phyloP scores from a whole-genome alignment of 1,140 invertebrate species.

The Procambarus clarkii region DNA sequence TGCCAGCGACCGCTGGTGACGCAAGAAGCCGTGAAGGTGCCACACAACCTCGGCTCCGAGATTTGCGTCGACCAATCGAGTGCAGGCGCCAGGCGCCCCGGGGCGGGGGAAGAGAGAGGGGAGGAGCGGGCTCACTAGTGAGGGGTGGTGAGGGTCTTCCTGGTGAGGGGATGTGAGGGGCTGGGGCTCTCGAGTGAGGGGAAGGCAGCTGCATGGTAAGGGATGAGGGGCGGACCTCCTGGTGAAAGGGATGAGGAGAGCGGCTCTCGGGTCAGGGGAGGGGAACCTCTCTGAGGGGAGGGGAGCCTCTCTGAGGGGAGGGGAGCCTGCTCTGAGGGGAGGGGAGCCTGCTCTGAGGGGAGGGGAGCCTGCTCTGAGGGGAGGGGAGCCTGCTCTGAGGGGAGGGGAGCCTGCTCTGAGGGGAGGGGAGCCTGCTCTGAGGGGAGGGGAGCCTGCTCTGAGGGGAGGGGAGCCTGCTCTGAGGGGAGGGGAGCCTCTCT shows the following conservation, averaged over 20 bases:
- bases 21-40: neutral
- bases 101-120: neutral
- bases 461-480: no score
- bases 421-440: no score
- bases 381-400: no score
- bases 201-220: neutral
- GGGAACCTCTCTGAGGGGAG: neutral
- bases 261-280: neutral
- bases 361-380: no score
- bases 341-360: no score
- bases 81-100: neutral
- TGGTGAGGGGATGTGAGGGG: no score
- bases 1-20: neutral
- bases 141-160: neutral
- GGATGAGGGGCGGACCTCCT: neutral
- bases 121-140: neutral
- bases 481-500: no score
- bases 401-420: no score
- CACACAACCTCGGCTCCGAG: slow-evolving; percentile 49
- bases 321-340: no score
- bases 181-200: neutral
- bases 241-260: neutral
- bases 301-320: neutral
- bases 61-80: slow-evolving; percentile 52
- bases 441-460: no score